phyloP scores from a whole-genome alignment of 2,113 vertebrate genomes.

The Coryphaenoides rupestris region DNA sequence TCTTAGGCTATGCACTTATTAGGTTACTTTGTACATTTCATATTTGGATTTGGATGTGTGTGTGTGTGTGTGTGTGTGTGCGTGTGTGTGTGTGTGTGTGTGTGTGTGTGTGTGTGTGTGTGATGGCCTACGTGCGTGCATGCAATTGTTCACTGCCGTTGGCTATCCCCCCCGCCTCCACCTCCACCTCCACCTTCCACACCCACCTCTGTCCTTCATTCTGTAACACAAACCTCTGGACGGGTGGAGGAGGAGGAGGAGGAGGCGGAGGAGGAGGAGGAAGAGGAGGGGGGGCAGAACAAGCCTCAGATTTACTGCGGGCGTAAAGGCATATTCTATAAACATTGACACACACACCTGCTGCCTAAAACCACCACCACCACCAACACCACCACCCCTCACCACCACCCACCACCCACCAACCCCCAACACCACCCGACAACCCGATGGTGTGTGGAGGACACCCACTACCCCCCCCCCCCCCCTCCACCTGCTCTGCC shows the following conservation, averaged over 20 bases:
- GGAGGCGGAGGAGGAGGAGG: not conserved
- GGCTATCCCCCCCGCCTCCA: not conserved
- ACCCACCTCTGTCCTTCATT: not conserved
- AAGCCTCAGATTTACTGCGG: conserved; percentile 69
- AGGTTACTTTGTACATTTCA: too few relatives aligned
- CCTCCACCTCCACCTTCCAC: not conserved
- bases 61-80: not conserved
- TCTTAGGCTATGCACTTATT: too few relatives aligned
- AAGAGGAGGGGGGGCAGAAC: conserved; percentile 30
- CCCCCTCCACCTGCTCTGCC: conserved; percentile 66
- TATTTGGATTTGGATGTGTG: too few relatives aligned
- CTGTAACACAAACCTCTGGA: conserved; percentile 48
- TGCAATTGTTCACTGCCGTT: too few relatives aligned
- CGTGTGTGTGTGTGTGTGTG: not conserved
- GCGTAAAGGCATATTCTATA: conserved; percentile 75
- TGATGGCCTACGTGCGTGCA: not conserved
- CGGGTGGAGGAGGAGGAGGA: not conserved
- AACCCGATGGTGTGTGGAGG: conserved; percentile 46
- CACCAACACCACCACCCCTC: conserved; percentile 12
- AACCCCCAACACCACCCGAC: conserved; percentile 33
- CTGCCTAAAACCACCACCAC: conserved; percentile 49
- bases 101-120: not conserved
- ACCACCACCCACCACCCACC: not conserved
- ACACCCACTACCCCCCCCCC: conserved; percentile 16
- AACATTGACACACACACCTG: conserved; percentile 76